Conservation (phyloP, 23 tunicate species). For the Ciona savignyi region DNA sequence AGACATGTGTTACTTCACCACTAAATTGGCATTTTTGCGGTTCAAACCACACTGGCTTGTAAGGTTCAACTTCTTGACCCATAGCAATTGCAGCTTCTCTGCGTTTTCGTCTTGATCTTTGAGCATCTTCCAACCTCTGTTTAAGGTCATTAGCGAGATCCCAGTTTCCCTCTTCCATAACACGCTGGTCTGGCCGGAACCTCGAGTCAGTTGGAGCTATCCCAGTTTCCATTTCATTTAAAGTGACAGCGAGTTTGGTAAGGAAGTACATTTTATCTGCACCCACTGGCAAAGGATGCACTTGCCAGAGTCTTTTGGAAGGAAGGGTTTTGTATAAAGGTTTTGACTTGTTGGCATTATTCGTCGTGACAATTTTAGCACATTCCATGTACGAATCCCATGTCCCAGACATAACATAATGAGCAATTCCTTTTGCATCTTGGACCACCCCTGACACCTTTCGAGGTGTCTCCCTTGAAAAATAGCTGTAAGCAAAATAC, state of each 20-base stretch:
- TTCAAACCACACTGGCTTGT: slow-evolving; percentile 81
- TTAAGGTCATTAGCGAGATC: slow-evolving; percentile 81
- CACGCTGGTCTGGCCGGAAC: slow-evolving; percentile 73
- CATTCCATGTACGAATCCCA: slow-evolving; percentile 88
- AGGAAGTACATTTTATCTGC: slow-evolving; percentile 90
- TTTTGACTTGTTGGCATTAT: slow-evolving; percentile 39
- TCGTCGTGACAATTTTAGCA: slow-evolving; percentile 61
- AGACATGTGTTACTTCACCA: slow-evolving; percentile 29
- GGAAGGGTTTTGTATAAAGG: slow-evolving; percentile 44
- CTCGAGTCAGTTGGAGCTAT: slow-evolving; percentile 92
- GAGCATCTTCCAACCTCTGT: slow-evolving; percentile 81
- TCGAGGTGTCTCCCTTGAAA: slow-evolving; percentile 82
- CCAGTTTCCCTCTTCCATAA: slow-evolving; percentile 93
- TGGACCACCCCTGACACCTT: slow-evolving; percentile 76
- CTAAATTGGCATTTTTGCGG: slow-evolving; percentile 32
- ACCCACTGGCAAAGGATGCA: slow-evolving; percentile 31
- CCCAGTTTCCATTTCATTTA: slow-evolving; percentile 61
- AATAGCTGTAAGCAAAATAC: slow-evolving; percentile 86
- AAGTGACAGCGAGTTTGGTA: slow-evolving; percentile 59
- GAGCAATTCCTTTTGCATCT: slow-evolving; percentile 62
- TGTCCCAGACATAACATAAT: slow-evolving; percentile 66
- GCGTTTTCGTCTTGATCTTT: slow-evolving; percentile 59
- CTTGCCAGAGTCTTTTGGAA: slow-evolving; percentile 53
- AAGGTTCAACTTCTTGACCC: slow-evolving; percentile 37
- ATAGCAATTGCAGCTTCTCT: slow-evolving; percentile 54